Conservation (phyloP, 2,113 vertebrate genomes). For the Vulpes vulpes region DNA sequence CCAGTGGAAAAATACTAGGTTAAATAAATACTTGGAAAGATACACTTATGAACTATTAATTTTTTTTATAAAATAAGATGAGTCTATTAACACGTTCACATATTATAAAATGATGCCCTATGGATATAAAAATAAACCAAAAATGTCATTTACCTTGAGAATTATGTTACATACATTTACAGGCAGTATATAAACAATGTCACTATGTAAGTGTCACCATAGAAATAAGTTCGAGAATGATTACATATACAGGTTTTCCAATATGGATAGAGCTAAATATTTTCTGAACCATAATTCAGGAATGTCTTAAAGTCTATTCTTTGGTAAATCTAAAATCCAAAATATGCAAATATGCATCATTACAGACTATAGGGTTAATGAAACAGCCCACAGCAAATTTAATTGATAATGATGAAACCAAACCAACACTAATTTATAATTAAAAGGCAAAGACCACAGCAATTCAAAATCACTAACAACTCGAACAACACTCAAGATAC, state of each 20-base stretch:
- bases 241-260: not conserved
- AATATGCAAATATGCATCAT: slow-evolving; percentile 32
- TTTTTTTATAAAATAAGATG: not conserved
- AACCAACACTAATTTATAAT: slow-evolving; percentile 71
- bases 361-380: slow-evolving; percentile 55
- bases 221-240: not conserved
- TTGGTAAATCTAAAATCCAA: not conserved
- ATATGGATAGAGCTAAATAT: not conserved
- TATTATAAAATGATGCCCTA: not conserved
- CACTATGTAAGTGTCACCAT: not conserved
- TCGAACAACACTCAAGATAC: slow-evolving; percentile 62
- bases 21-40: slow-evolving; percentile 35
- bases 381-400: slow-evolving; percentile 39
- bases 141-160: not conserved
- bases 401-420: slow-evolving; percentile 69
- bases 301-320: not conserved
- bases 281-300: slow-evolving; percentile 4
- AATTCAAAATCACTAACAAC: slow-evolving; percentile 65
- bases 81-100: not conserved
- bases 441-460: slow-evolving; percentile 67
- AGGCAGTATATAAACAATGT: not conserved
- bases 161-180: not conserved
- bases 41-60: slow-evolving; percentile 7
- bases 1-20: not conserved
- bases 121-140: not conserved